phyloP scores from a whole-genome alignment of 1,140 invertebrate species.

The Eriosoma lanigerum region DNA sequence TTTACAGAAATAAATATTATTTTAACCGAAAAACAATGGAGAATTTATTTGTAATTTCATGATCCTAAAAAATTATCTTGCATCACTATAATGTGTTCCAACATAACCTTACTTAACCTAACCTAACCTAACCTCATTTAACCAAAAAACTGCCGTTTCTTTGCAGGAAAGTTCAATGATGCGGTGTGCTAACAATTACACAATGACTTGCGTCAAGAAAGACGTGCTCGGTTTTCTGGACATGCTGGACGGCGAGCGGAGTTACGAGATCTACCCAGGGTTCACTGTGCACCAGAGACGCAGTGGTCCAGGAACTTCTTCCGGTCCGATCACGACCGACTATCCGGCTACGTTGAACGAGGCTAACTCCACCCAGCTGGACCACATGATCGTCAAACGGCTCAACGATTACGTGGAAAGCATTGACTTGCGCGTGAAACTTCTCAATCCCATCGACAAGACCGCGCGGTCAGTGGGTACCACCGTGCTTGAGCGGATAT shows the following conservation, averaged over 20 bases:
- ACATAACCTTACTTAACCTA: too few relatives aligned
- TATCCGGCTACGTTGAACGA: not conserved
- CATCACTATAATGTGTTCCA: too few relatives aligned
- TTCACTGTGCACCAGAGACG: constrained; percentile 27
- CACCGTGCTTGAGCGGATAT: constrained; percentile 25
- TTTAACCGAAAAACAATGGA: too few relatives aligned
- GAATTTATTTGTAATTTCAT: too few relatives aligned
- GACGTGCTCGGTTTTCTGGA: not conserved
- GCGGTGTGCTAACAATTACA: constrained; percentile 32
- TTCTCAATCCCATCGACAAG: constrained; percentile 13
- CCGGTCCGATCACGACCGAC: not conserved
- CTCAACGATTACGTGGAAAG: constrained; percentile 32
- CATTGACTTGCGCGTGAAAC: constrained; percentile 13
- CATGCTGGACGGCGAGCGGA: constrained; percentile 19
- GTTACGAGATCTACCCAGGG: constrained; percentile 25
- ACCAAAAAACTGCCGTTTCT: too few relatives aligned
- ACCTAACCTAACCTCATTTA: too few relatives aligned
- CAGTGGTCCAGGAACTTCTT: not conserved
- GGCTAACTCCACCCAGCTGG: constrained; percentile 4
- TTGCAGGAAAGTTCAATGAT: not conserved
- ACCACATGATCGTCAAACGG: constrained; percentile 22
- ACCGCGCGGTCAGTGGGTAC: constrained; percentile 29
- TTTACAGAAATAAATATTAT: too few relatives aligned
- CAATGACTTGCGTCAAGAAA: constrained; percentile 24
- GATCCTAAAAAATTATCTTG: too few relatives aligned